These are phyloP conservation scores for Drosophila simulans DNA, from an alignment of 1,140 invertebrate species.

Conservation along the genomic window DNA sequence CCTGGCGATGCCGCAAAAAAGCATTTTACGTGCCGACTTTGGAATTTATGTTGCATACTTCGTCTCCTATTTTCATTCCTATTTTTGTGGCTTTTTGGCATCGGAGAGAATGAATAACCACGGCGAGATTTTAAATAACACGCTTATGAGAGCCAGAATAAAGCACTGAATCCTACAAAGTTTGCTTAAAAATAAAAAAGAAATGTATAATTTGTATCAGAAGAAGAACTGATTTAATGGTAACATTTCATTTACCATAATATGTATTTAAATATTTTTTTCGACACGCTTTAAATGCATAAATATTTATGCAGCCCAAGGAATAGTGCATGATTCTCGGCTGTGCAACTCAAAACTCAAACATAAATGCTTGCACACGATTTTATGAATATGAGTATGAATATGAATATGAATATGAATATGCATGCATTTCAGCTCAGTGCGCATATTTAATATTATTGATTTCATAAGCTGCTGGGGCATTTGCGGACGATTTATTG, in stretches of 20 bases:
- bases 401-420: too few species aligned
- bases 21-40: slow-evolving; percentile 44
- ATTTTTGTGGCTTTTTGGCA: slow-evolving; percentile 4
- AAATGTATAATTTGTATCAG: too few species aligned
- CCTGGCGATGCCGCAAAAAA: slow-evolving; percentile 29
- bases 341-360: background rate
- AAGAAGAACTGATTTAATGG: too few species aligned
- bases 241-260: too few species aligned
- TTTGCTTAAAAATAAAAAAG: too few species aligned
- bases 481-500: slow-evolving; percentile 13
- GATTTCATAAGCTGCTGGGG: slow-evolving; percentile 11
- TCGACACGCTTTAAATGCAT: too few species aligned
- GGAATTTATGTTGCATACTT: slow-evolving; percentile 51
- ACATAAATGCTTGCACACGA: background rate
- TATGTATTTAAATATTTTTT: too few species aligned
- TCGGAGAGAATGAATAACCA: background rate
- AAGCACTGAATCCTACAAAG: background rate
- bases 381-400: background rate
- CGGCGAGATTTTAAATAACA: background rate
- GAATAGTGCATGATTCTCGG: too few species aligned
- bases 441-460: slow-evolving; percentile 21
- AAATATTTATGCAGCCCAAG: too few species aligned
- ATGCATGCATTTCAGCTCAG: background rate
- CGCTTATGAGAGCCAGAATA: background rate
- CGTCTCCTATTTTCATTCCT: background rate